Base-by-base conservation (phyloP, 2,113 vertebrate genomes). In the Megalops atlanticus region DNA sequence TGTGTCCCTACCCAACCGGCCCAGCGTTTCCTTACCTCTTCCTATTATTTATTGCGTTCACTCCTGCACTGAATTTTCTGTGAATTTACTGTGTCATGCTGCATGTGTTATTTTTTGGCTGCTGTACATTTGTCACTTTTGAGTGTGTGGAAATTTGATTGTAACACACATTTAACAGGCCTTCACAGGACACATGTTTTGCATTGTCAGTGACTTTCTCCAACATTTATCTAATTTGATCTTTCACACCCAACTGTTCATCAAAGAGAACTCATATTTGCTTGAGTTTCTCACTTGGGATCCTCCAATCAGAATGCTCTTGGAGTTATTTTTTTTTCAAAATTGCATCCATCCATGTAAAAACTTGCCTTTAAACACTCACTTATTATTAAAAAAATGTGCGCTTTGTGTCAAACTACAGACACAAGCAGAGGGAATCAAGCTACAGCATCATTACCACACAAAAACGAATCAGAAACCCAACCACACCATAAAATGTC, bases 11-110 rank as follows among this genome's bases (percentile, higher is more conserved):
- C 79, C 31, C 21, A 31, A 36, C 54, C 68, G 38, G 27, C 18
- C 14, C 8, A 70, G 18, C 49, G 36, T 18, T 35, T 41, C 35
- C 7, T 27, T 68, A 27, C 14, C 18, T 14, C 47, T 36, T 36
- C 21, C 35, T 38, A 24, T 70, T 33, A 74, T 81, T 81, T 79
- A 68, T 81, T 82, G 77, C 84, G 33, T 47, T 79, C 10, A 58
- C 58, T 43, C 49, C 72, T 80, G 78, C 79, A 40, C 80, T 80
- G 64, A 77, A 78, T 81, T 80, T 64, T 64, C n/a, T 64, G n/a
- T 8, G 31, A 10, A 27, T 24, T 24, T n/a, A 27, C 8, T 58
- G 4, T 58, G 21, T n/a, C 1, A n/a, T n/a, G n/a, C n/a, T n/a
- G n/a, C n/a, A n/a, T n/a, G n/a, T n/a, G n/a, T n/a, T n/a, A n/a